These are phyloP conservation scores for Melieria omissa DNA, from an alignment of 2,888 invertebrate genomes.

Conservation along the genomic window DNA sequence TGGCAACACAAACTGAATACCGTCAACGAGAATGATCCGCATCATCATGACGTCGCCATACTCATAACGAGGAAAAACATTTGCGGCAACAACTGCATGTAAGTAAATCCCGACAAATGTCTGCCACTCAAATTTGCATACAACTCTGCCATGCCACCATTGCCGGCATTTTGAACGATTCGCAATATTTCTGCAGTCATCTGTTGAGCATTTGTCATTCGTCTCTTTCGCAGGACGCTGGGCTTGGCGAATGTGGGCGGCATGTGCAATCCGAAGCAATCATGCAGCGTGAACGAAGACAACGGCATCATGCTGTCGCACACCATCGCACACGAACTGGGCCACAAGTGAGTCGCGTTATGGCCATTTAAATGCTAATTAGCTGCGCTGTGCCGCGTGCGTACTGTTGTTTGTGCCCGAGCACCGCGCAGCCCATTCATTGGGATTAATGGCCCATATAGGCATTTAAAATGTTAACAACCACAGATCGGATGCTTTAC, in stretches of 20 bases:
- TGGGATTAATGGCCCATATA: too few relatives aligned
- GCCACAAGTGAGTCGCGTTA: constrained; percentile 83
- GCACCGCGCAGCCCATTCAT: too few relatives aligned
- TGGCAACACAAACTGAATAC: constrained; percentile 85
- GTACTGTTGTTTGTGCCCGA: too few relatives aligned
- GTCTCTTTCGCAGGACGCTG: constrained; percentile 72
- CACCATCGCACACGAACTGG: constrained; percentile 90
- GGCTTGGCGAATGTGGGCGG: constrained; percentile 91
- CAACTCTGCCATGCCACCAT: not conserved
- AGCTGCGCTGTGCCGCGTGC: too few relatives aligned
- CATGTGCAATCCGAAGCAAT: constrained; percentile 85
- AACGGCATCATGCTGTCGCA: constrained; percentile 88
- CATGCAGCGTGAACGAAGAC: constrained; percentile 92
- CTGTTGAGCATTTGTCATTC: not conserved
- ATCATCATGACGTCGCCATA: constrained; percentile 91
- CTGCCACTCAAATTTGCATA: not conserved
- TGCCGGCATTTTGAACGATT: not conserved
- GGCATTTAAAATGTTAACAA: too few relatives aligned
- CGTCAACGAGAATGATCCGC: constrained; percentile 80
- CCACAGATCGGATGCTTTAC: too few relatives aligned
- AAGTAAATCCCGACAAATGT: constrained; percentile 43
- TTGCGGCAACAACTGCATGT: constrained; percentile 70
- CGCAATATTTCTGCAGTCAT: too few relatives aligned
- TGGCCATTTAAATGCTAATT: not conserved
- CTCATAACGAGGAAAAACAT: constrained; percentile 84